Evolutionary conservation across 2,797 vertebrate species (phyloP).

Genomic region (Cyprinodon diabolis): DNA sequence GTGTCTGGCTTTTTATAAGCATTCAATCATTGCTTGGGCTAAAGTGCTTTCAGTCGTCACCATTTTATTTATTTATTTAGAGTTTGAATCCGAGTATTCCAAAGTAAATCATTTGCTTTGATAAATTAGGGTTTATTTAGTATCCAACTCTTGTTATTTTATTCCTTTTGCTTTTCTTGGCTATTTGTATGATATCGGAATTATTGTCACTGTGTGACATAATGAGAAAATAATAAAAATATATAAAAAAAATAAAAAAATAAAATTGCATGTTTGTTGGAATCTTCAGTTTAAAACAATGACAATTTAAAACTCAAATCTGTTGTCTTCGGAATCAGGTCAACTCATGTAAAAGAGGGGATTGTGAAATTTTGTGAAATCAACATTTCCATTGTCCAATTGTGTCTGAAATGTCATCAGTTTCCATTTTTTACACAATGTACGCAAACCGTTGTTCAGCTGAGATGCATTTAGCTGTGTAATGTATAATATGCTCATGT

Average conservation of each 20-base stretch:
- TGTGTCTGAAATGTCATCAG: not conserved
- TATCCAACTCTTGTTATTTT: constrained; percentile 1
- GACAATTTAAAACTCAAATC: not conserved
- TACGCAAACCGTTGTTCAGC: not conserved
- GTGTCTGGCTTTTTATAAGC: constrained; percentile 16
- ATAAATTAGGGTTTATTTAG: constrained; percentile 14
- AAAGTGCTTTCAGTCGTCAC: constrained; percentile 2
- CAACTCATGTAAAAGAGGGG: not conserved
- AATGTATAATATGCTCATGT: no score
- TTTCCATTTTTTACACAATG: not conserved
- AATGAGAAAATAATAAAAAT: not conserved
- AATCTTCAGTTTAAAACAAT: not conserved
- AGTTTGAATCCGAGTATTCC: not conserved
- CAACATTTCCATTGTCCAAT: not conserved
- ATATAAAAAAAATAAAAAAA: not conserved
- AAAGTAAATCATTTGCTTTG: constrained; percentile 20
- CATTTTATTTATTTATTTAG: not conserved
- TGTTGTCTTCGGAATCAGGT: not conserved
- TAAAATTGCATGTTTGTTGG: not conserved
- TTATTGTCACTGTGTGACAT: not conserved
- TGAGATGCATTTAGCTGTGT: not conserved
- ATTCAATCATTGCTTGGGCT: constrained; percentile 17
- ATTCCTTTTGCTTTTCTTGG: not conserved
- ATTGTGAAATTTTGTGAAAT: not conserved
- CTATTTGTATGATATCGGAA: not conserved